phyloP scores from a whole-genome alignment of 2,797 vertebrate species.

The Xenops minutus region DNA sequence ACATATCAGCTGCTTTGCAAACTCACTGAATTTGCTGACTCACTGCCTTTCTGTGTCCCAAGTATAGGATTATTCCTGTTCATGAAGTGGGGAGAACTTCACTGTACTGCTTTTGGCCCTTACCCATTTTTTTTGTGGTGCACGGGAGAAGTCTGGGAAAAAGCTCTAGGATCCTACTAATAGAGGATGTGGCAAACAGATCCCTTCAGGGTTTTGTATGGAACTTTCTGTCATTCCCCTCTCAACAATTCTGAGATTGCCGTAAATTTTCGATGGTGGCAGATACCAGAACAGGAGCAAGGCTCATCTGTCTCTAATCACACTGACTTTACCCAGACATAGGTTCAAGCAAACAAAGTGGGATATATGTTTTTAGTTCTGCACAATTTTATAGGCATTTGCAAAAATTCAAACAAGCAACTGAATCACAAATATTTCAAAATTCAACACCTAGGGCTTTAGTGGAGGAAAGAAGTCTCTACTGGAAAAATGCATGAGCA shows the following conservation, averaged over 20 bases:
- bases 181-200: neutral
- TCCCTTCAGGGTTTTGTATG: neutral
- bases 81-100: neutral
- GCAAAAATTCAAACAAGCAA: neutral
- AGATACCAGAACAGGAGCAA: neutral
- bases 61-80: neutral
- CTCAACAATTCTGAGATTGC: neutral
- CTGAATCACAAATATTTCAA: neutral
- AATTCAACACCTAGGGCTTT: neutral
- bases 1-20: neutral
- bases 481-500: neutral
- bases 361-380: neutral
- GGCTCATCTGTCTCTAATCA: neutral
- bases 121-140: neutral
- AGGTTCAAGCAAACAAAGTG: neutral
- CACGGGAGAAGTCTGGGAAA: neutral
- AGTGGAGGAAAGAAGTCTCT: neutral
- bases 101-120: neutral
- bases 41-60: neutral
- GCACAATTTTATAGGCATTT: neutral
- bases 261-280: neutral
- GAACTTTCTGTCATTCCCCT: neutral
- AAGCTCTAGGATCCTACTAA: neutral
- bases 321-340: neutral
- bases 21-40: neutral